These are phyloP conservation scores for Anoura caudifer DNA, from an alignment of 2,113 vertebrate genomes.

Conservation along the genomic window DNA sequence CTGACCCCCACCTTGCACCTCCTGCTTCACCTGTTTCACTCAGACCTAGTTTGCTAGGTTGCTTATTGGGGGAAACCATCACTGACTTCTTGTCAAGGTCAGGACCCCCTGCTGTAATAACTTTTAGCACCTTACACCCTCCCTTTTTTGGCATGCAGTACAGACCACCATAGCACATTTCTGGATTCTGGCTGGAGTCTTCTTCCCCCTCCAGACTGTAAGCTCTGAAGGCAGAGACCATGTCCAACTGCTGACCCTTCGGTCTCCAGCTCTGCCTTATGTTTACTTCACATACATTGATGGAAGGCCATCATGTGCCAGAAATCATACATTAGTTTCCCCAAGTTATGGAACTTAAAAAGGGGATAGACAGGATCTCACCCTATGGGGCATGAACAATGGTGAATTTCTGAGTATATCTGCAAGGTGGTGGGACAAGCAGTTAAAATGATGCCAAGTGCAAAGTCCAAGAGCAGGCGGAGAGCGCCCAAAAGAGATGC, in stretches of 20 bases:
- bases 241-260: not conserved
- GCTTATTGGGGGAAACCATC: not conserved
- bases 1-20: not conserved
- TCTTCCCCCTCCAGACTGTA: not conserved
- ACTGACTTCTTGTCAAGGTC: not conserved
- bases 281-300: not conserved
- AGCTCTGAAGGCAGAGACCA: not conserved
- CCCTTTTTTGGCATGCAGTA: not conserved
- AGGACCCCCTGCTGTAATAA: not conserved
- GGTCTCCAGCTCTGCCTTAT: not conserved
- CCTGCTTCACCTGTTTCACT: not conserved
- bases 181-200: not conserved
- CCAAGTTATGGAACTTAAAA: not conserved
- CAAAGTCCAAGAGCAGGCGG: not conserved
- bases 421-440: not conserved
- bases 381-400: not conserved
- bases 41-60: not conserved
- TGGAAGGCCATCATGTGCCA: not conserved
- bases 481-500: not conserved
- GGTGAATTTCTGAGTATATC: not conserved
- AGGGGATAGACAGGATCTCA: not conserved
- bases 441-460: not conserved
- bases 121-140: not conserved
- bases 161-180: fast-evolving
- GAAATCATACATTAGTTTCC: not conserved